phyloP scores from a whole-genome alignment of 2,888 invertebrate species.

The Napeogenes sylphis region DNA sequence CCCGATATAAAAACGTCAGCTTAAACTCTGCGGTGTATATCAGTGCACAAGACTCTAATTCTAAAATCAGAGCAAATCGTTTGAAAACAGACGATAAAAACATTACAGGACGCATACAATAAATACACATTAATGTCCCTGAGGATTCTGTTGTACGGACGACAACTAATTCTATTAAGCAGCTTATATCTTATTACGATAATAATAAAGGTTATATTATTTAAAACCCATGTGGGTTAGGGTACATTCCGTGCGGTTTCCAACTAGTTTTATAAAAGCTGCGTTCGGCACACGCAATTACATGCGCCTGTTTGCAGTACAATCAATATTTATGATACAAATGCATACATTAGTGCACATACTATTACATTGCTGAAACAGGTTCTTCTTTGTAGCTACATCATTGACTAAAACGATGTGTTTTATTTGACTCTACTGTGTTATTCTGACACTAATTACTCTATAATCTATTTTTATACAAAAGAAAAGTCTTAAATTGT shows the following conservation, averaged over 20 bases:
- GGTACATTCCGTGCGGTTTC: conserved; percentile 75
- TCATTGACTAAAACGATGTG: conserved; percentile 13
- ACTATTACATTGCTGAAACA: conserved; percentile 22
- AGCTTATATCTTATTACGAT: conserved; percentile 13
- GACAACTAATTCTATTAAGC: conserved; percentile 14
- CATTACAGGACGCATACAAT: conserved; percentile 74
- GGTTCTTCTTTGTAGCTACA: conserved; percentile 17
- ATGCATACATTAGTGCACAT: conserved; percentile 56
- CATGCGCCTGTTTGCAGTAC: conserved; percentile 70
- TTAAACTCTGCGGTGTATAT: conserved; percentile 38
- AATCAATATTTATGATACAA: conserved; percentile 71
- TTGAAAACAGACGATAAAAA: conserved; percentile 69
- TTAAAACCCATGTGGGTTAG: conserved; percentile 26
- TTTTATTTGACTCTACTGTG: conserved; percentile 1
- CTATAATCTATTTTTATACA: too few relatives aligned
- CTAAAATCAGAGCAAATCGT: conserved; percentile 50
- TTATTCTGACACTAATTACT: conserved; percentile 11
- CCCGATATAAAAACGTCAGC: conserved; percentile 41
- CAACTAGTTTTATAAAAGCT: conserved; percentile 75
- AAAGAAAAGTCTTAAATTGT: too few relatives aligned
- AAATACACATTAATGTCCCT: conserved; percentile 76
- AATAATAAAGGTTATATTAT: conserved; percentile 15
- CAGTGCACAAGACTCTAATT: conserved; percentile 36
- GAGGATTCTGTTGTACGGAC: conserved; percentile 56
- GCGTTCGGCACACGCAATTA: conserved; percentile 74